Evolutionary conservation across 2,888 invertebrate genomes (phyloP).

Genomic region (Coelopa pilipes): DNA sequence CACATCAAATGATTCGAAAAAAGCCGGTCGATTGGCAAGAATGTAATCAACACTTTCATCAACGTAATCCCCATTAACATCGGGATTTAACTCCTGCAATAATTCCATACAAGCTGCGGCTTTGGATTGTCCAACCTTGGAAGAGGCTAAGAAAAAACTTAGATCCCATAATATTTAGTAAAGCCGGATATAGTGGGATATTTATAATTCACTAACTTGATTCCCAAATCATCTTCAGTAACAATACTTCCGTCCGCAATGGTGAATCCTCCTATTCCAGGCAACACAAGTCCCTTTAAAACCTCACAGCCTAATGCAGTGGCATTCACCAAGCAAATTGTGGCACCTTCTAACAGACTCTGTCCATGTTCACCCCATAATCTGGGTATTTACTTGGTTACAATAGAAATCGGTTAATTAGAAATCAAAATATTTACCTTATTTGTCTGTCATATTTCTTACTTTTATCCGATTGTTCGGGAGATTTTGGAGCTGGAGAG

Average conservation of each 20-base stretch:
- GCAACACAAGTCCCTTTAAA: constrained; percentile 92
- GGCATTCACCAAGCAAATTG: constrained; percentile 93
- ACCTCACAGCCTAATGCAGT: constrained; percentile 94
- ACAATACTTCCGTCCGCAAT: constrained; percentile 88
- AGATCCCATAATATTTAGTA: background rate
- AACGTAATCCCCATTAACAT: constrained; percentile 92
- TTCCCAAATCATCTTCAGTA: constrained; percentile 90
- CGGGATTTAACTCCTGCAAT: constrained; percentile 89
- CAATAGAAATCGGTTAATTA: background rate
- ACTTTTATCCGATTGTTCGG: constrained; percentile 76
- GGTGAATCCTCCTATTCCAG: constrained; percentile 92
- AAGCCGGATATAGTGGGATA: background rate
- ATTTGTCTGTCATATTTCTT: constrained; percentile 83
- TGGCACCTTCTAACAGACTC: constrained; percentile 84
- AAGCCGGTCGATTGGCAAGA: constrained; percentile 85
- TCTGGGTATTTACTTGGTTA: constrained; percentile 66
- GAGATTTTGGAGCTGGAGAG: constrained; percentile 71
- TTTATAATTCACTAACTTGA: constrained; percentile 74
- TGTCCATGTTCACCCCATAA: constrained; percentile 99
- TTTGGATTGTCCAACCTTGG: constrained; percentile 83
- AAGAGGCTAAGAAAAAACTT: constrained; percentile 90
- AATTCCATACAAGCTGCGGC: constrained; percentile 86
- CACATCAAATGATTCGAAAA: constrained; percentile 87
- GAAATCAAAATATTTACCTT: constrained; percentile 64
- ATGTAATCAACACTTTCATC: constrained; percentile 89